Percentiles rank a stretch among this genome's conserved stretches.
These are phyloP conservation scores for Mareca penelope DNA, from an alignment of 2,797 vertebrate species.

Conservation along the genomic window DNA sequence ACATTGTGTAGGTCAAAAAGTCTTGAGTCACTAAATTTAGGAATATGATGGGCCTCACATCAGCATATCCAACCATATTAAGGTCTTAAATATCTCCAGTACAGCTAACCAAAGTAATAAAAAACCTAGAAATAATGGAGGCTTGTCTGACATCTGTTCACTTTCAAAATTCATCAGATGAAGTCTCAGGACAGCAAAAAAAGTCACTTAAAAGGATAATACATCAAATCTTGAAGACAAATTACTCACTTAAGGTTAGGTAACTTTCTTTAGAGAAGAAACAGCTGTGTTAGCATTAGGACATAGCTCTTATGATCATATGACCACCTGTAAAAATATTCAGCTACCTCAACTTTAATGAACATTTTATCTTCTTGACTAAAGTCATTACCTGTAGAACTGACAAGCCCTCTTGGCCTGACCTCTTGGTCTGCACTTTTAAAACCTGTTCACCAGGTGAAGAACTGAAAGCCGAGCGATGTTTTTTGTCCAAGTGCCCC, in stretches of 20 bases:
- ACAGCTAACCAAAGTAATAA: background rate
- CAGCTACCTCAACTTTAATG: background rate
- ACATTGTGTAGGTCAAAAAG: background rate
- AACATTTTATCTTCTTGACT: slow-evolving; percentile 45
- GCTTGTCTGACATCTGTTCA: background rate
- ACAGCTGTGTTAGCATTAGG: slow-evolving; percentile 39
- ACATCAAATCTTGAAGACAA: slow-evolving; percentile 29
- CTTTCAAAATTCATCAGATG: slow-evolving; percentile 16
- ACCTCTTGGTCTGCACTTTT: background rate
- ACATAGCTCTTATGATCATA: background rate
- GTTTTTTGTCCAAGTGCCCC: background rate
- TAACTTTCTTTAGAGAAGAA: slow-evolving; percentile 50
- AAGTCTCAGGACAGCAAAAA: background rate
- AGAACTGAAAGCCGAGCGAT: background rate
- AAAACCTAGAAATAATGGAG: background rate
- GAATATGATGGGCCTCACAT: background rate
- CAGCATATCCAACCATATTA: background rate
- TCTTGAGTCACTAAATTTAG: background rate
- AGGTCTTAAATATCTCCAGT: background rate
- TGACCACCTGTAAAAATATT: slow-evolving; percentile 6
- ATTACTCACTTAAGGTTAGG: slow-evolving; percentile 19
- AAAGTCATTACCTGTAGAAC: slow-evolving; percentile 33
- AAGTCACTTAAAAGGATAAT: slow-evolving; percentile 22
- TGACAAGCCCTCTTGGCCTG: slow-evolving; percentile 31
- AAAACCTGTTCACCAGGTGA: background rate